A percentile compares a stretch with the other conserved stretches of the same genome.
Evolutionary conservation across 2,888 invertebrate species (phyloP).

Genomic region (Dasysyrphus albostriatus): DNA sequence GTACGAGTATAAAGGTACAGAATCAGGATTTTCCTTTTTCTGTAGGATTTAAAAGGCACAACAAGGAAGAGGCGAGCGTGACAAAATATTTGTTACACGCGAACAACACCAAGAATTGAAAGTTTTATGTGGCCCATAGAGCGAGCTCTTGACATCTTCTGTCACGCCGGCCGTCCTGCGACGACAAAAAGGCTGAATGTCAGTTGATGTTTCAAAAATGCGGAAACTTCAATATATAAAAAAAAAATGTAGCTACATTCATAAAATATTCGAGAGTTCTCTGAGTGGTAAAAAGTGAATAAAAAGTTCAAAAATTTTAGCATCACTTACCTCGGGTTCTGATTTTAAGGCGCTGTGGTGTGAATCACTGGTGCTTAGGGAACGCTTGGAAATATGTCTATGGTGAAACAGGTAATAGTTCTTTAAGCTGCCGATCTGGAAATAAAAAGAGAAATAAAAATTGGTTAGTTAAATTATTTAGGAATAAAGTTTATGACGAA

Average conservation of each 20-base stretch:
- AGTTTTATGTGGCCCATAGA: conserved; percentile 54
- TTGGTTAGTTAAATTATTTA: neutral
- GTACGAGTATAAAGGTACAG: neutral
- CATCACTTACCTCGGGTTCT: conserved; percentile 88
- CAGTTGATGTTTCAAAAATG: neutral
- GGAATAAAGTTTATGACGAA: too few species aligned
- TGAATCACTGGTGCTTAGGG: conserved; percentile 89
- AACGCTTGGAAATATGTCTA: conserved; percentile 93
- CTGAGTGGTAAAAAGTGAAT: neutral
- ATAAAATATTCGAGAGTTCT: neutral
- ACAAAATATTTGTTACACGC: conserved; percentile 50
- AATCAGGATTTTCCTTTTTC: neutral
- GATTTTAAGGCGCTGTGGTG: conserved; percentile 91
- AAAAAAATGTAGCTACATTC: neutral
- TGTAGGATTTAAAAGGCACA: neutral
- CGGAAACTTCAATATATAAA: neutral
- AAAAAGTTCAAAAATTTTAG: conserved; percentile 13
- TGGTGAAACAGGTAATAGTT: conserved; percentile 95
- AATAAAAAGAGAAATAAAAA: conserved; percentile 77
- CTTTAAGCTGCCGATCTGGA: conserved; percentile 94
- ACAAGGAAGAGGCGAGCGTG: conserved; percentile 10
- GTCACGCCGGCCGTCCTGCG: neutral
- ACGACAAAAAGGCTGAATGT: neutral
- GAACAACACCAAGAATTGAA: conserved; percentile 28
- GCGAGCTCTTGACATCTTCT: conserved; percentile 34